These are phyloP conservation scores for Epinotia nisella DNA, from an alignment of 2,888 invertebrate genomes.

Conservation along the genomic window DNA sequence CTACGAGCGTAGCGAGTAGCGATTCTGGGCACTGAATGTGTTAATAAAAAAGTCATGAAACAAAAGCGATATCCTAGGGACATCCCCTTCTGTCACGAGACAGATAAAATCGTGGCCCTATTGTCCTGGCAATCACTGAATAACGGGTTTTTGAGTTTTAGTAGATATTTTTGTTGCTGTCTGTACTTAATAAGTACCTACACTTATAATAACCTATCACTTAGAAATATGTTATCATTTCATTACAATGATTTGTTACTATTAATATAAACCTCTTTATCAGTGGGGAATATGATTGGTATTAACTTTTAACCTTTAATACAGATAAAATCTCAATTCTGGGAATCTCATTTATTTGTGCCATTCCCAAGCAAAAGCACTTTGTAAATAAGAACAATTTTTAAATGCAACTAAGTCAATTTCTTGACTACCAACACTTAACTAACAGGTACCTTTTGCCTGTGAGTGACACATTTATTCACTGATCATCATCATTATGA, in stretches of 20 bases:
- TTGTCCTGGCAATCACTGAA: not conserved
- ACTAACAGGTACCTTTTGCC: not conserved
- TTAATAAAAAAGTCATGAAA: too few species aligned
- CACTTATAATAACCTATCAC: not conserved
- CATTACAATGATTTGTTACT: conserved; percentile 1
- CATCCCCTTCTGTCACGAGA: too few species aligned
- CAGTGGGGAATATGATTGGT: conserved; percentile 8
- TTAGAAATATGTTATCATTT: conserved; percentile 3
- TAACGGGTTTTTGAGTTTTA: not conserved
- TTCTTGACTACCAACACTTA: not conserved
- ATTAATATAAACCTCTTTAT: not conserved
- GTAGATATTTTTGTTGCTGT: not conserved
- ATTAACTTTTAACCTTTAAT: not conserved
- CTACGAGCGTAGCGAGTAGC: too few species aligned
- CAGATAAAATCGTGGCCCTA: too few species aligned
- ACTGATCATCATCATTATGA: too few species aligned
- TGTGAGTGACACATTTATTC: not conserved
- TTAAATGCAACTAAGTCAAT: not conserved
- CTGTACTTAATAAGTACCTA: not conserved
- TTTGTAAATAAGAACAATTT: not conserved
- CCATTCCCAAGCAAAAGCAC: not conserved
- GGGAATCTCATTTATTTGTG: not conserved
- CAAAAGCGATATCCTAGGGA: too few species aligned
- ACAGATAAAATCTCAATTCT: conserved; percentile 6
- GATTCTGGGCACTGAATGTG: too few species aligned